A percentile compares a stretch with the other conserved stretches of the same genome.
These are phyloP conservation scores for Euphonia xanthogaster DNA, from an alignment of 2,797 vertebrate species.

Conservation along the genomic window DNA sequence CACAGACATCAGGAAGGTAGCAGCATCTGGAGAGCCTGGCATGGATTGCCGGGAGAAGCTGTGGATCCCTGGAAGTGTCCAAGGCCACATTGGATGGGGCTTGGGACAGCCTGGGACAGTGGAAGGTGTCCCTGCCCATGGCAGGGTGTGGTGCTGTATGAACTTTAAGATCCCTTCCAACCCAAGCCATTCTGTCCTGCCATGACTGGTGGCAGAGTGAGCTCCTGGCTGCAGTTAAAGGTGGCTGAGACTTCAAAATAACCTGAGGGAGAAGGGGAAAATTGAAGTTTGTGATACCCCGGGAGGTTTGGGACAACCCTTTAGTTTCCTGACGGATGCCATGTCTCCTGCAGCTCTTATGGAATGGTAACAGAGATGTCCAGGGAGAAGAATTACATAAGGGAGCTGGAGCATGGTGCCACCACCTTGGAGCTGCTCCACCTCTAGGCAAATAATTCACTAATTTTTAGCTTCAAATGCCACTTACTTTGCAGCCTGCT, in stretches of 20 bases:
- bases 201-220: not conserved
- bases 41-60: not conserved
- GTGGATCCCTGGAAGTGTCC: not conserved
- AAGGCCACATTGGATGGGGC: fast-evolving
- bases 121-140: not conserved
- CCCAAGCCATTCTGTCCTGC: not conserved
- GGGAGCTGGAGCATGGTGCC: not conserved
- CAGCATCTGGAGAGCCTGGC: not conserved
- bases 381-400: not conserved
- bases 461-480: not conserved
- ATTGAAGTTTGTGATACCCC: not conserved
- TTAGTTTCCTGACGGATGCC: fast-evolving
- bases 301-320: not conserved
- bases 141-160: not conserved
- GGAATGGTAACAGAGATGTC: not conserved
- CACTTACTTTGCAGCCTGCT: not conserved
- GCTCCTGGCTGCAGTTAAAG: not conserved
- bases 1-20: not conserved
- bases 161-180: not conserved
- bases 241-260: not conserved
- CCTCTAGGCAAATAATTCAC: not conserved
- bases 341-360: not conserved
- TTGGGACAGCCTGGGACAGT: fast-evolving
- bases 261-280: not conserved
- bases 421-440: not conserved